Evolutionary conservation across 2,888 invertebrate genomes (phyloP).

Genomic region (Cheilosia urbana): DNA sequence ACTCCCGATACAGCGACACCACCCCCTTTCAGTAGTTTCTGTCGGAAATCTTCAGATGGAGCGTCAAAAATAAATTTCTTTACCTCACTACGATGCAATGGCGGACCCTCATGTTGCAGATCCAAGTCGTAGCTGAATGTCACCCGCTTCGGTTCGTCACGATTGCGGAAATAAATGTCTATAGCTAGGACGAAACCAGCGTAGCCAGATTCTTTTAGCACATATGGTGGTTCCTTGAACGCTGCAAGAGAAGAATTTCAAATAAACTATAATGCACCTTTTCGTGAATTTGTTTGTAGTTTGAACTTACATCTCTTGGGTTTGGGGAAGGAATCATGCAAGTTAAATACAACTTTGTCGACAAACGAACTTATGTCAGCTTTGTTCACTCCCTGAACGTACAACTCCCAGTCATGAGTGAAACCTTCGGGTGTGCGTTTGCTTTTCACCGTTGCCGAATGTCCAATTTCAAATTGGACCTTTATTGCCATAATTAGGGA

Average conservation of each 20-base stretch:
- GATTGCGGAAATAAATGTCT: slow-evolving; percentile 94
- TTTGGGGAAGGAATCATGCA: slow-evolving; percentile 96
- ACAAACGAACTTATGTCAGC: slow-evolving; percentile 95
- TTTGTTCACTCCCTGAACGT: slow-evolving; percentile 94
- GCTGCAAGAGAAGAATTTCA: slow-evolving; percentile 86
- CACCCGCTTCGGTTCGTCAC: slow-evolving; percentile 95
- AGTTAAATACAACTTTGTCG: slow-evolving; percentile 95
- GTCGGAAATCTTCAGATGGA: slow-evolving; percentile 94
- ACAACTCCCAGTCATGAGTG: slow-evolving; percentile 99
- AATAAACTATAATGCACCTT: slow-evolving; percentile 11
- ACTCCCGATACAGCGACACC: slow-evolving; percentile 85
- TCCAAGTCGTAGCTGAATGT: slow-evolving; percentile 93
- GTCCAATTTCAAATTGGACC: slow-evolving; percentile 96
- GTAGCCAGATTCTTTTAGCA: slow-evolving; percentile 96
- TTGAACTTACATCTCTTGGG: slow-evolving; percentile 91
- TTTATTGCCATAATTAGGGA: slow-evolving; percentile 86
- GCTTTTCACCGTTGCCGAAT: slow-evolving; percentile 92
- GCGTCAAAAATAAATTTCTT: slow-evolving; percentile 94
- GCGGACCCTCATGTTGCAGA: slow-evolving; percentile 90
- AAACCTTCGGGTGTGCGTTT: slow-evolving; percentile 95
- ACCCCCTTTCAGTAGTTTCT: slow-evolving; percentile 94
- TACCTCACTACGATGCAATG: slow-evolving; percentile 88
- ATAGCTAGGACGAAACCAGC: slow-evolving; percentile 96
- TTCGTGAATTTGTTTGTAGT: neutral
- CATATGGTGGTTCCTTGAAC: slow-evolving; percentile 95